Conservation (phyloP, 2,888 invertebrate genomes). For the Petrophora chlorosata region DNA sequence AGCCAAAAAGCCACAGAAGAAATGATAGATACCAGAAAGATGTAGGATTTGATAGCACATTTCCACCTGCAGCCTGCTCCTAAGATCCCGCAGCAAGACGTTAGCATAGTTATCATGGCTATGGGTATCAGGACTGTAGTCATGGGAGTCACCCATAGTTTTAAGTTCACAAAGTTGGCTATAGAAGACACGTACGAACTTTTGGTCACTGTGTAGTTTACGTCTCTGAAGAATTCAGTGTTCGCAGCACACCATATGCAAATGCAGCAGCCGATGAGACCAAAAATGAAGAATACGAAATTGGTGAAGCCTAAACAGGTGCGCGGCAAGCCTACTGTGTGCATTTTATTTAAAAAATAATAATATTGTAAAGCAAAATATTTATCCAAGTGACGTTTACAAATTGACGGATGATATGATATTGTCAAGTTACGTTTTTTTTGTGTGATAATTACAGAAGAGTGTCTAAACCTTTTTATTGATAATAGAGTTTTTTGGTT, state of each 20-base stretch:
- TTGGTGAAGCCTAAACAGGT: constrained; percentile 75
- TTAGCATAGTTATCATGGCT: constrained; percentile 56
- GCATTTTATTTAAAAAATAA: constrained; percentile 52
- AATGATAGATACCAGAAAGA: constrained; percentile 61
- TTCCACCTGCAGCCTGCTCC: constrained; percentile 70
- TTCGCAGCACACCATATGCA: constrained; percentile 71
- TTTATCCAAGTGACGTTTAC: background rate
- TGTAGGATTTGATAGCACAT: constrained; percentile 70
- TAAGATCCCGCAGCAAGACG: constrained; percentile 71
- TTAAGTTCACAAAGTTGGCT: constrained; percentile 65
- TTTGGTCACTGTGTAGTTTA: constrained; percentile 70
- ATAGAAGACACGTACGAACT: constrained; percentile 56
- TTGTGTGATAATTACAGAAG: background rate
- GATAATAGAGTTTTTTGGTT: too few species aligned
- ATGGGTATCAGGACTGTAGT: constrained; percentile 62
- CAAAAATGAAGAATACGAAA: constrained; percentile 59
- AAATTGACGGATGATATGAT: background rate
- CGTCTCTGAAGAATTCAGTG: constrained; percentile 68
- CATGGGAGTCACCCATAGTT: constrained; percentile 64
- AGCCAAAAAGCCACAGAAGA: constrained; percentile 59
- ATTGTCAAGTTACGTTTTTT: background rate
- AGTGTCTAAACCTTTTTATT: too few species aligned
- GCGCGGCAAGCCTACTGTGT: constrained; percentile 65
- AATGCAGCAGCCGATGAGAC: constrained; percentile 52
- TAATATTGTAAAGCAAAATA: background rate